Conservation (phyloP, 1,140 invertebrate species). For the Lethrus apterus region DNA sequence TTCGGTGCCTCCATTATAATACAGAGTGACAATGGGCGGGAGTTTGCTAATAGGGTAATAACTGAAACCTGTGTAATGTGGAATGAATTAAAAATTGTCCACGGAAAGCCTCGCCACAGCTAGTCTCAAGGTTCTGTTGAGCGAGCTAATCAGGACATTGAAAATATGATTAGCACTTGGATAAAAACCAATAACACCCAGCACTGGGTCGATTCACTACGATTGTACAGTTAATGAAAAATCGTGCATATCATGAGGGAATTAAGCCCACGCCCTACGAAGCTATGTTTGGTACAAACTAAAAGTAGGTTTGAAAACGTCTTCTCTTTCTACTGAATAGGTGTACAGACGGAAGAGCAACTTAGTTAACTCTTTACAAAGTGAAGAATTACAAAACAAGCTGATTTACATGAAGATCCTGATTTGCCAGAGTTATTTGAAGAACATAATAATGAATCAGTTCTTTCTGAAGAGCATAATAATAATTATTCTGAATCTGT, state of each 20-base stretch:
- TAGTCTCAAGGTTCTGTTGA: constrained; percentile 28
- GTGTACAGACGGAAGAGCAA: too few relatives aligned
- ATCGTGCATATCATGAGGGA: constrained; percentile 24
- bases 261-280: constrained; percentile 30
- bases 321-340: neutral
- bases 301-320: constrained; percentile 6
- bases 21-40: constrained; percentile 34
- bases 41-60: constrained; percentile 19
- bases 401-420: too few relatives aligned
- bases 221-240: constrained; percentile 36
- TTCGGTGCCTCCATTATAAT: constrained; percentile 33
- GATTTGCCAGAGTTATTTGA: too few relatives aligned
- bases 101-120: constrained; percentile 23
- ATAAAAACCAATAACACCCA: constrained; percentile 28
- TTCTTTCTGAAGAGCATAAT: too few relatives aligned
- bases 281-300: constrained; percentile 31
- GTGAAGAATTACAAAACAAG: too few relatives aligned
- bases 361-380: too few relatives aligned
- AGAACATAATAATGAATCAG: too few relatives aligned
- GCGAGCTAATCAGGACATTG: constrained; percentile 34
- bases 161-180: constrained; percentile 37
- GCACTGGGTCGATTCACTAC: constrained; percentile 31
- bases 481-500: too few relatives aligned
- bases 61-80: constrained; percentile 16
- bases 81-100: constrained; percentile 16